These are phyloP conservation scores for Pyrrhia umbra DNA, from an alignment of 2,888 invertebrate species.

Conservation along the genomic window DNA sequence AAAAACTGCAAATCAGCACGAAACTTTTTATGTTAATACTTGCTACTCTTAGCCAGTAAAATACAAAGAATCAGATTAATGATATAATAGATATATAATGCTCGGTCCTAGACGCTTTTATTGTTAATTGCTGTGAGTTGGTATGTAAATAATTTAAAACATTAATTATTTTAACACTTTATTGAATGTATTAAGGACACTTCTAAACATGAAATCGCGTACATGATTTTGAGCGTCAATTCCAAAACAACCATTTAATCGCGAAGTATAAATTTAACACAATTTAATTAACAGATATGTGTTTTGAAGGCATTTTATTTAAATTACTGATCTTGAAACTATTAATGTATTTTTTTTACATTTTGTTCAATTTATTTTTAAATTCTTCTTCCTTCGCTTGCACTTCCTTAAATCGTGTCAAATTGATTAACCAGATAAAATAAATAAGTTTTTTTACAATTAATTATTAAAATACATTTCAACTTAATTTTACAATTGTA, in stretches of 20 bases:
- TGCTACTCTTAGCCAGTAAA: too few species aligned
- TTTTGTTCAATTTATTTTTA: too few species aligned
- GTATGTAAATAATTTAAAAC: slow-evolving; percentile 31
- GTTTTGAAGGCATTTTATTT: background rate
- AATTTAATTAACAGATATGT: slow-evolving; percentile 2
- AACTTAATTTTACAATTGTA: slow-evolving; percentile 37
- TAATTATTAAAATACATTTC: slow-evolving; percentile 1
- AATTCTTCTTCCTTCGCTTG: background rate
- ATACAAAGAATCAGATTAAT: too few species aligned
- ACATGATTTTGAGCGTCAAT: slow-evolving; percentile 79
- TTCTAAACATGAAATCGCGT: slow-evolving; percentile 82
- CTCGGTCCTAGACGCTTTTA: background rate
- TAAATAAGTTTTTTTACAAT: slow-evolving; percentile 28
- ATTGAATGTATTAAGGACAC: slow-evolving; percentile 82
- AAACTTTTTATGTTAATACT: too few species aligned
- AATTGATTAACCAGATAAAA: slow-evolving; percentile 24
- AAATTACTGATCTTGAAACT: background rate
- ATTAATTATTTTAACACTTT: slow-evolving; percentile 70
- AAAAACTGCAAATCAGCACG: too few species aligned
- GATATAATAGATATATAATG: too few species aligned
- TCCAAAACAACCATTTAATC: slow-evolving; percentile 72
- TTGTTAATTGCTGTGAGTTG: background rate
- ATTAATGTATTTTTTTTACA: too few species aligned
- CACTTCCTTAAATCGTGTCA: slow-evolving; percentile 34
- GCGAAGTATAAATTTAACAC: slow-evolving; percentile 31